A percentile compares a stretch with the other conserved stretches of the same genome.
These are phyloP conservation scores for Bergia puertoricense DNA, from an alignment of 92 coral and sea anemone genomes.

Conservation along the genomic window DNA sequence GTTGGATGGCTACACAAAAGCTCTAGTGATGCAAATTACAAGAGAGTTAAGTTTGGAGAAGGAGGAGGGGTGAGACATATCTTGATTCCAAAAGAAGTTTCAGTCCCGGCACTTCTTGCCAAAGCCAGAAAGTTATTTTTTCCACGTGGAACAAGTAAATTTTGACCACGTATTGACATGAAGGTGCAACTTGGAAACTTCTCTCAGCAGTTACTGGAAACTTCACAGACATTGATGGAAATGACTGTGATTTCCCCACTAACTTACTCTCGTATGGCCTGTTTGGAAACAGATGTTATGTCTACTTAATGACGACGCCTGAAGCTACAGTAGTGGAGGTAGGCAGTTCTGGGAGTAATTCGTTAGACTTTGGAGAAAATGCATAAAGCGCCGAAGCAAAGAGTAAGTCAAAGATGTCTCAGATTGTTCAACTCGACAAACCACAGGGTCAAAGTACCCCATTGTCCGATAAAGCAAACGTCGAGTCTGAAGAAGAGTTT, in stretches of 20 bases:
- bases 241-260: constrained; percentile 23
- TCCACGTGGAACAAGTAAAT: constrained; percentile 31
- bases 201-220: constrained; percentile 33
- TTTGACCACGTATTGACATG: constrained; percentile 32
- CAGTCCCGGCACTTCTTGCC: constrained; percentile 4
- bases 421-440: constrained; percentile 1
- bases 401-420: not conserved
- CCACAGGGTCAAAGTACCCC: constrained; percentile 10
- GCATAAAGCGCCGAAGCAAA: not conserved
- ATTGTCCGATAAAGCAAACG: not conserved
- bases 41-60: constrained; percentile 31
- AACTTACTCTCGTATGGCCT: constrained; percentile 21
- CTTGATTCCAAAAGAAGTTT: not conserved
- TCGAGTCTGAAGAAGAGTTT: constrained; percentile 17
- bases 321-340: constrained; percentile 19
- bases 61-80: constrained; percentile 42
- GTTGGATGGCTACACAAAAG: constrained; percentile 44
- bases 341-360: not conserved
- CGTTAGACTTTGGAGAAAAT: not conserved
- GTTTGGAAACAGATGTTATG: constrained; percentile 27
- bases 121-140: constrained; percentile 35
- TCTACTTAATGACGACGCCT: constrained; percentile 17
- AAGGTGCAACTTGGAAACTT: constrained; percentile 29
- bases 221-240: constrained; percentile 43
- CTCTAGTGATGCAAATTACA: constrained; percentile 5